A percentile compares a stretch with the other conserved stretches of the same genome.
Conservation (phyloP, 2,113 vertebrate species). For the Hystrix cristata region DNA sequence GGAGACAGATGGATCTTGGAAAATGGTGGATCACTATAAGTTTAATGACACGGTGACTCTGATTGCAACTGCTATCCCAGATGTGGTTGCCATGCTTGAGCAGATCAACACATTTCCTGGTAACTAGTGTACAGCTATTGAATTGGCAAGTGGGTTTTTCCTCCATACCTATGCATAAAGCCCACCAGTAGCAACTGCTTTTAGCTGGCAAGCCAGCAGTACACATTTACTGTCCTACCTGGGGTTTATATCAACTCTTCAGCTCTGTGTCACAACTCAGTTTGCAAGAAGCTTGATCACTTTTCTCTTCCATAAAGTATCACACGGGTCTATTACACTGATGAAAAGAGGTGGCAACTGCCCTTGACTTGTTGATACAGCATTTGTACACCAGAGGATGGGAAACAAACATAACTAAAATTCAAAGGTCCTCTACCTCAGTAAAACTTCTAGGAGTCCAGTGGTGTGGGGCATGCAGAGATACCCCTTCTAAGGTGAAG, state of each 20-base stretch:
- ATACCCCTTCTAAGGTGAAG: background rate
- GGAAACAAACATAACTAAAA: background rate
- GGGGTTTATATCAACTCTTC: background rate
- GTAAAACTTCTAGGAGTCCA: background rate
- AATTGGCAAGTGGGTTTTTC: background rate
- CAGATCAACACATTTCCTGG: background rate
- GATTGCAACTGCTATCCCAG: background rate
- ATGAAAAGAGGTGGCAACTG: background rate
- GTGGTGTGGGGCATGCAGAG: background rate
- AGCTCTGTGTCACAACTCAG: background rate
- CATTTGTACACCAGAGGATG: background rate
- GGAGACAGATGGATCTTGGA: background rate
- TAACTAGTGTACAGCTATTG: background rate
- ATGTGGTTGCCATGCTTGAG: background rate
- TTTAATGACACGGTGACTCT: background rate
- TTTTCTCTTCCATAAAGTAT: background rate
- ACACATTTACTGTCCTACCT: background rate
- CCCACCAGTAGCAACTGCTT: background rate
- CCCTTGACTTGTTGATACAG: background rate
- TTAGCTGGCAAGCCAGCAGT: background rate
- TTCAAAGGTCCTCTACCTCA: background rate
- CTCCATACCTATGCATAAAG: background rate
- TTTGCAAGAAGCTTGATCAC: background rate
- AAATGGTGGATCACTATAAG: background rate
- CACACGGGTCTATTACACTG: background rate